Evolutionary conservation across 2,113 vertebrate genomes (phyloP).

Genomic region (Calidris pygmaea): DNA sequence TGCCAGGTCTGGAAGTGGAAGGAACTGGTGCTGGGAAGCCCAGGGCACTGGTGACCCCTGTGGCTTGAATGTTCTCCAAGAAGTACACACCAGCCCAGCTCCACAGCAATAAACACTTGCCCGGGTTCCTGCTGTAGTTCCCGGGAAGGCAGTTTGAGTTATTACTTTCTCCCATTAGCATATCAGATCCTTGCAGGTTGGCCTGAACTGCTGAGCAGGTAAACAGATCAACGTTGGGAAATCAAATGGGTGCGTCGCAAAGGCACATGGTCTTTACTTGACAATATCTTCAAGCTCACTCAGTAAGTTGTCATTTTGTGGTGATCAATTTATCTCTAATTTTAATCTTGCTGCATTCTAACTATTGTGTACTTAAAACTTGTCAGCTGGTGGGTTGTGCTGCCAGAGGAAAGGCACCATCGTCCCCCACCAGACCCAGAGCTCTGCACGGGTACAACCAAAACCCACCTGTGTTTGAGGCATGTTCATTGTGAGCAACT

Average conservation of each 20-base stretch:
- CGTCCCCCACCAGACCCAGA: background rate
- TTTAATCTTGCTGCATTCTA: background rate
- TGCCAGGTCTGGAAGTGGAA: background rate
- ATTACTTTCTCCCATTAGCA: background rate
- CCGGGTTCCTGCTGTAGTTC: rapidly evolving
- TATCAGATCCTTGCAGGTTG: rapidly evolving
- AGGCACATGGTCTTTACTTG: background rate
- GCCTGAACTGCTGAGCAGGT: background rate
- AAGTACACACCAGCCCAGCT: background rate
- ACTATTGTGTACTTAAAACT: background rate
- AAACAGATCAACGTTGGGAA: background rate
- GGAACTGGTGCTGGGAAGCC: background rate
- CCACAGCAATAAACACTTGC: rapidly evolving
- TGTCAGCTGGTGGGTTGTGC: background rate
- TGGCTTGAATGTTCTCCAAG: background rate
- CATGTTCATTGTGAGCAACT: rapidly evolving
- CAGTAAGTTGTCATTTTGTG: background rate
- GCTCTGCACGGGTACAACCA: background rate
- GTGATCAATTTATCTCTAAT: background rate
- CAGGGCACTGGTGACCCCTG: background rate
- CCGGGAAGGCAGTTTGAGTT: background rate
- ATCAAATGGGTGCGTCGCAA: rapidly evolving
- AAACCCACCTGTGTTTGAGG: background rate
- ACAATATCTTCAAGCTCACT: background rate
- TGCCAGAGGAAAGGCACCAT: background rate